Evolutionary conservation across 2,113 vertebrate genomes (phyloP), one percentile per base, ranked within the genome.

Genomic region (Sarotherodon lohbergeri): DNA sequence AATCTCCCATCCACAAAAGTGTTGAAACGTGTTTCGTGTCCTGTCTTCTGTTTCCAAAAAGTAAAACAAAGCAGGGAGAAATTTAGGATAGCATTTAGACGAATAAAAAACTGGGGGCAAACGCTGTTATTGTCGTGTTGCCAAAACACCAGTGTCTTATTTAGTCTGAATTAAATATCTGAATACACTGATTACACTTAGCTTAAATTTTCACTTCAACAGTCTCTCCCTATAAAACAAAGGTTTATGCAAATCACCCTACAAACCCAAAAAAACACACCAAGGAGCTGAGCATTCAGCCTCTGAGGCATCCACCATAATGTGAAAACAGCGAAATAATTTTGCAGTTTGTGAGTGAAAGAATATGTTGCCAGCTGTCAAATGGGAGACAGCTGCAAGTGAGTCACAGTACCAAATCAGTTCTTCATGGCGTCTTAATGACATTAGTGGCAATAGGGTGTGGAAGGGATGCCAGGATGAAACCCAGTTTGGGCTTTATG

Each of bases 341-440:
- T 91, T 84, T 91, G 71, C 76, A 80, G 88, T 87, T 85, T 90
- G 88, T 89, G 79, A 88, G 59, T 73, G 71, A 89, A 89, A 90
- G 81, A 90, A 90, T 68, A 81, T 5, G 54, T 73, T 86, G 90
- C 89, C 90, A 93, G 89, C 90, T 93, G 92, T 93, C 91, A 91
- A 92, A 91, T 83, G 59, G 63, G 59, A 89, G 90, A 92, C 90
- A 92, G 93, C 88, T 90, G 91, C 90, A 86, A 87, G 71, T 85
- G 88, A 91, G 89, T 91, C 88, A 90, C 88, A 86, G 81, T 24
- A 80, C 39, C 59, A 93, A 95, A 94, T 94, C 24, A 63, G 87
- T 84, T 83, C 87, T 94, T 93, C 90, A 92, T 91, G 91, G 86
- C 19, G 2, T 73, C 89, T 89, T 93, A 93, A 92, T 86, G 90